phyloP scores from a whole-genome alignment of 2,113 vertebrate species.

The Jacana jacana region DNA sequence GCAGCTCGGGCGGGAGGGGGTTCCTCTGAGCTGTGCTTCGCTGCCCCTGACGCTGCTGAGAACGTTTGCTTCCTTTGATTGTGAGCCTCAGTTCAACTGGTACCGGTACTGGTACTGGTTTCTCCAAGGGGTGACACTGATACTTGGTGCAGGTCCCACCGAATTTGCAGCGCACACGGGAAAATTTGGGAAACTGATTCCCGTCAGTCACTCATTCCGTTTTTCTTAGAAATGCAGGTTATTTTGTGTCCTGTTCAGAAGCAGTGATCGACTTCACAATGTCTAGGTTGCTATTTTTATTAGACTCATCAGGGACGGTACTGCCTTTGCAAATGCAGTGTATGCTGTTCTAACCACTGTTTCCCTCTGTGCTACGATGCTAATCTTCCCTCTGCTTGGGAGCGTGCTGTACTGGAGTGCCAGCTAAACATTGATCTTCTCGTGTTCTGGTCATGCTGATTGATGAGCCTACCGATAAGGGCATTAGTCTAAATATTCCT shows the following conservation, averaged over 20 bases:
- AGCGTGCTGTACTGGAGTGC: slow-evolving; percentile 17
- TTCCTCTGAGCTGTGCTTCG: neutral
- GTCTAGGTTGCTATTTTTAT: neutral
- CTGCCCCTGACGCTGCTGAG: neutral
- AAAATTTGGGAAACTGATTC: neutral
- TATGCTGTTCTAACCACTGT: neutral
- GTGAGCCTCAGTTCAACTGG: neutral
- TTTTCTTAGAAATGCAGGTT: neutral
- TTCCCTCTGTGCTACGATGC: slow-evolving; percentile 23
- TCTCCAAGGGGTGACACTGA: no score
- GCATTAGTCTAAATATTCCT: slow-evolving; percentile 17
- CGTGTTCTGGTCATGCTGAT: slow-evolving; percentile 24
- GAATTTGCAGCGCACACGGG: neutral
- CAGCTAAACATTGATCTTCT: neutral
- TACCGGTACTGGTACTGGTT: neutral
- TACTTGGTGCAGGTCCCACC: slow-evolving; percentile 19
- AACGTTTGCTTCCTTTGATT: neutral
- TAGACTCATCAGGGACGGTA: slow-evolving; percentile 40
- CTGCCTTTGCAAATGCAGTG: neutral
- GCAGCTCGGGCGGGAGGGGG: neutral
- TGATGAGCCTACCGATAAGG: slow-evolving; percentile 27
- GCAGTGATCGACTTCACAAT: neutral
- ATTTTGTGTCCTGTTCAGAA: neutral
- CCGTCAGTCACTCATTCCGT: neutral
- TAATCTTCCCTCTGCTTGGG: slow-evolving; percentile 22